phyloP scores from a whole-genome alignment of 1,140 invertebrate species.

The Rhopalosiphum maidis region DNA sequence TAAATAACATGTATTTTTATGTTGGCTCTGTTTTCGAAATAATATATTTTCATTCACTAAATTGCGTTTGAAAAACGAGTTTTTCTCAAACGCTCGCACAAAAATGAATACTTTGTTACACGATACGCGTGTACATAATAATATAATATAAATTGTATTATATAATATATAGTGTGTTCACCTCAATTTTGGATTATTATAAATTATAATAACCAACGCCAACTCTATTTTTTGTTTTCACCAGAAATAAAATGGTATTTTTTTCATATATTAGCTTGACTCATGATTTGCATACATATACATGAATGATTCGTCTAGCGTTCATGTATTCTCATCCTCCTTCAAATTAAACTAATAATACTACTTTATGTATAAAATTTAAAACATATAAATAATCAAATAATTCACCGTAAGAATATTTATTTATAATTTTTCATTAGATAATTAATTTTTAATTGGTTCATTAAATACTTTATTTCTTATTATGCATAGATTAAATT shows the following conservation, averaged over 20 bases:
- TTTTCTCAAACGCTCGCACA: not conserved
- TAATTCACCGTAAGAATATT: too few relatives aligned
- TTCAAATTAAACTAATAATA: too few relatives aligned
- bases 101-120: not conserved
- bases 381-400: too few relatives aligned
- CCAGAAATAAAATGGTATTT: not conserved
- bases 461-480: too few relatives aligned
- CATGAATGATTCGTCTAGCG: too few relatives aligned
- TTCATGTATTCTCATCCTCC: too few relatives aligned
- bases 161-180: not conserved
- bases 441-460: too few relatives aligned
- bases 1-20: slow-evolving; percentile 1
- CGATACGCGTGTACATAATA: not conserved
- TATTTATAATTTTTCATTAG: too few relatives aligned
- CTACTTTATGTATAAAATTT: too few relatives aligned
- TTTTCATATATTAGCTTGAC: too few relatives aligned
- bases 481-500: too few relatives aligned
- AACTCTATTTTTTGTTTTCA: not conserved
- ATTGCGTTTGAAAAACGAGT: slow-evolving; percentile 13
- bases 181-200: not conserved
- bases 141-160: not conserved
- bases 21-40: not conserved
- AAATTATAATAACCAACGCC: not conserved
- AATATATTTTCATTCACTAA: slow-evolving; percentile 6
- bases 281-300: too few relatives aligned